Conservation (phyloP, 2,888 invertebrate species). For the Ceriagrion tenellum region DNA sequence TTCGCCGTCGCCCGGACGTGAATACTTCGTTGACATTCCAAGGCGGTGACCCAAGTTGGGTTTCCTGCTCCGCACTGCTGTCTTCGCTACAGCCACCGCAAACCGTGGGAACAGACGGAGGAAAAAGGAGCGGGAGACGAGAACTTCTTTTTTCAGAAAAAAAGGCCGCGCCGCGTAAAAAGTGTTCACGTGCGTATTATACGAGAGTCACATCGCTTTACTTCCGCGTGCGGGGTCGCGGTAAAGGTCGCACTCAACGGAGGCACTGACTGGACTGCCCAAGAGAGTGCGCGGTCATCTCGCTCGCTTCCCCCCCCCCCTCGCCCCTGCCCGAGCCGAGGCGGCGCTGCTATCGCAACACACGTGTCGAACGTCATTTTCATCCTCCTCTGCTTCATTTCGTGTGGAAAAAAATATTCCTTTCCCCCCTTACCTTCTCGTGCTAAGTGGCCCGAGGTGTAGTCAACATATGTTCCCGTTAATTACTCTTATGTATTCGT, state of each 20-base stretch:
- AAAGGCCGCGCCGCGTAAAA: not conserved
- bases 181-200: not conserved
- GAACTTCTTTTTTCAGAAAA: not conserved
- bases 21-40: slow-evolving; percentile 23
- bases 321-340: not conserved
- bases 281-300: slow-evolving; percentile 9
- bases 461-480: not conserved
- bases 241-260: not conserved
- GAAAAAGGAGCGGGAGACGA: not conserved
- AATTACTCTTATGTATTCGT: no score
- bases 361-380: not conserved
- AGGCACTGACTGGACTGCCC: not conserved
- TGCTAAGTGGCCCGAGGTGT: not conserved
- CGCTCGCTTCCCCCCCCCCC: not conserved
- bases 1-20: not conserved
- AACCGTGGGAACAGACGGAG: not conserved
- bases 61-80: slow-evolving; percentile 29
- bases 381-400: not conserved
- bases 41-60: slow-evolving; percentile 44
- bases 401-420: not conserved
- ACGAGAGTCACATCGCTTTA: slow-evolving; percentile 23
- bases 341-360: not conserved
- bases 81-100: not conserved
- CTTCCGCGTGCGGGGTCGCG: slow-evolving; percentile 29
- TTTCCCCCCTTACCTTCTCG: no score